Percentiles rank a stretch among this genome's conserved stretches.
Conservation (phyloP, 2,888 invertebrate species). For the Archips xylosteana region DNA sequence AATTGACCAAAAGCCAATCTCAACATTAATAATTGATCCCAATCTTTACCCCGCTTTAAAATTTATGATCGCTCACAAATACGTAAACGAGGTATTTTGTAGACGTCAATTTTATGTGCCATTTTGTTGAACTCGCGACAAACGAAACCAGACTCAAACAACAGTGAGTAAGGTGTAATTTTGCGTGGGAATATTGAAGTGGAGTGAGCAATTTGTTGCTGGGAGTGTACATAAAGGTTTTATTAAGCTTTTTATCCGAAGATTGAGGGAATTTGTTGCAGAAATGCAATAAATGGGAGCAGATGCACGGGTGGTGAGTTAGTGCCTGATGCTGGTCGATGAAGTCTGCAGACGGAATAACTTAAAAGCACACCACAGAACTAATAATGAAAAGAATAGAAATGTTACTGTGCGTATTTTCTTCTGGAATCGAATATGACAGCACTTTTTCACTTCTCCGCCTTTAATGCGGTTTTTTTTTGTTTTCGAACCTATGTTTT, state of each 20-base stretch:
- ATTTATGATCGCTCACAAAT: conserved; percentile 30
- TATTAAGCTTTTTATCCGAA: conserved; percentile 55
- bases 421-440: no score
- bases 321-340: not conserved
- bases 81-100: conserved; percentile 36
- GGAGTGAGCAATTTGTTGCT: conserved; percentile 55
- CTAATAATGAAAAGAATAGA: no score
- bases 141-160: not conserved
- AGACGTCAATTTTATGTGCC: conserved; percentile 32
- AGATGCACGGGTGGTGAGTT: conserved; percentile 43
- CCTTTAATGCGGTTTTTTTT: no score
- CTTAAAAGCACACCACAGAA: no score
- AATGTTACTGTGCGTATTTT: no score
- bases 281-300: conserved; percentile 49
- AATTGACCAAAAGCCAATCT: conserved; percentile 26
- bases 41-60: conserved; percentile 39
- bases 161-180: conserved; percentile 40
- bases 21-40: conserved; percentile 35
- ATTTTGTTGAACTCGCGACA: not conserved
- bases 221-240: conserved; percentile 58
- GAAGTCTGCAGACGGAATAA: not conserved
- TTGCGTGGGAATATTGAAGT: conserved; percentile 21
- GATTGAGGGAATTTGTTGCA: conserved; percentile 52
- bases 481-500: no score
- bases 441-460: no score